Evolutionary conservation across 2,888 invertebrate genomes (phyloP), one percentile per base, ranked within the genome.

Genomic region (Drosophila acutilabella): DNA sequence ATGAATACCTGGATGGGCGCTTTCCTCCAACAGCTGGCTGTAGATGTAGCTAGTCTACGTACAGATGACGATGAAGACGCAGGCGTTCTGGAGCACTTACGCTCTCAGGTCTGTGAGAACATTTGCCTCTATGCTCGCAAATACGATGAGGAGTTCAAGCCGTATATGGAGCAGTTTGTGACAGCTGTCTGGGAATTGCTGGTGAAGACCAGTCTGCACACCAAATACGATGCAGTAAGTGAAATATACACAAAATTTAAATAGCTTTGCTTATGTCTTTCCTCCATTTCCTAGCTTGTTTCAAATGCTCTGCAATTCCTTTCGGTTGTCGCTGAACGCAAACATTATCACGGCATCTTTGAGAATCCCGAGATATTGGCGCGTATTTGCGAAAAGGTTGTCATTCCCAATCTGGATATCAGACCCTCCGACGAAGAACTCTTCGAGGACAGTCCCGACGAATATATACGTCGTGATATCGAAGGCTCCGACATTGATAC

Each of bases 401-500:
- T 99, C 85, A 98, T 99, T 86, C 99, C 99, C 0, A 99, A 99
- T 91, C 97, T 99, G 95, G 97, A 98, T 92, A 98, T 99, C 81
- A 94, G 99, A 94, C 95, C 95, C 57, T 96, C 98, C 0, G 99
- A 99, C 93, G 96, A 98, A 92, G 99, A 99, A 92, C 92, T 98
- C 47, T 99, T 99, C 93, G 98, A 98, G 92, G 99, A 99, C 91
- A 99, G 99, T 91, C 97, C 99, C 0, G 98, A 99, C 89, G 99
- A 99, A 93, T 99, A 98, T 90, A 98, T 98, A 71, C 94, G 98
- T 4, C 94, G 98, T 33, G 99, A 99, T 93, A 98, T 99, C 73
- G 99, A 99, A 93, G 99, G 99, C 6, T 98, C 98, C 8, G 99
- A 99, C 93, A 96, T 98, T 70, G 99, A 99, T 92, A 99, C 99